These are phyloP conservation scores for Dasypus novemcinctus DNA, from an alignment of 2,113 vertebrate genomes.

Conservation along the genomic window DNA sequence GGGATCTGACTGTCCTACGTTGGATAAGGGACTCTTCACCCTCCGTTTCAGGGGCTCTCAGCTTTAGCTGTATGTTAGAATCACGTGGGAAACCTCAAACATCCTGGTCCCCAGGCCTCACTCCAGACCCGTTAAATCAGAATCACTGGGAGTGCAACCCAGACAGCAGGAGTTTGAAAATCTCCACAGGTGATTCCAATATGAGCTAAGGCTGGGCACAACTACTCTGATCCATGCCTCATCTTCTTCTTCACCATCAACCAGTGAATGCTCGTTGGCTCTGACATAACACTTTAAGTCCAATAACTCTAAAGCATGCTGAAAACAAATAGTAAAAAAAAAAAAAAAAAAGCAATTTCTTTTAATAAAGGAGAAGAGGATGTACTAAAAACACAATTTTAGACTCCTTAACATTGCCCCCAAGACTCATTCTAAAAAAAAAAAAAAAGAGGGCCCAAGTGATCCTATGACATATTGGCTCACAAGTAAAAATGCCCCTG, in stretches of 20 bases:
- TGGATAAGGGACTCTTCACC: not conserved
- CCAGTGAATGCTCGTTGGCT: not conserved
- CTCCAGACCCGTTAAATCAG: not conserved
- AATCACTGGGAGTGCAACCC: not conserved
- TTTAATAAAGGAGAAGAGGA: not conserved
- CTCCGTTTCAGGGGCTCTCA: not conserved
- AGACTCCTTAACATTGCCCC: not conserved
- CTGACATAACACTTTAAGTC: not conserved
- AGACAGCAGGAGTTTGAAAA: not conserved
- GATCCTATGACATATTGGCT: not conserved
- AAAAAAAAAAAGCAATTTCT: not conserved
- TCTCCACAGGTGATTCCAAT: not conserved
- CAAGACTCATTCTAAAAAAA: not conserved
- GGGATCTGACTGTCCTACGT: not conserved
- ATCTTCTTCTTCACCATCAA: not conserved
- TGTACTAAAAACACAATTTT: not conserved
- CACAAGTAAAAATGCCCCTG: conserved; percentile 29
- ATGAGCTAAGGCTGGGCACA: not conserved
- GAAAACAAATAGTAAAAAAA: not conserved
- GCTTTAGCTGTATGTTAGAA: too few relatives aligned
- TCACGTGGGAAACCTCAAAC: too few relatives aligned
- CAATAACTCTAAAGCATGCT: not conserved
- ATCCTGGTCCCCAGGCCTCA: not conserved
- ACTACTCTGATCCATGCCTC: not conserved
- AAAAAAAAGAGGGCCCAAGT: not conserved